Evolutionary conservation across 2,113 vertebrate genomes (phyloP).

Genomic region (Xerus inauris): DNA sequence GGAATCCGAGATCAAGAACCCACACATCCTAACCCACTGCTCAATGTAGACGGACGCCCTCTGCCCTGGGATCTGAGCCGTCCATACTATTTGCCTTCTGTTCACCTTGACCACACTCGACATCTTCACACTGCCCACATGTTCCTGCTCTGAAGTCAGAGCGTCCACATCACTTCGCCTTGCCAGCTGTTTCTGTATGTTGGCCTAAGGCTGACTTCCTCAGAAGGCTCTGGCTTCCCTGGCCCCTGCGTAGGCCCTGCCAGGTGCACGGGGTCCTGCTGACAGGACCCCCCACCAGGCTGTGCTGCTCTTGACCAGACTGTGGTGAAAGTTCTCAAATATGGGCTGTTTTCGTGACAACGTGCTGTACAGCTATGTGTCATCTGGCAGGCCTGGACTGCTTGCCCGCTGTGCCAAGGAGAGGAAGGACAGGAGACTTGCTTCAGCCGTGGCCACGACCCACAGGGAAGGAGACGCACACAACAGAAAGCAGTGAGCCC

Average conservation of each 20-base stretch:
- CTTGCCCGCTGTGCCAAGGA: not conserved
- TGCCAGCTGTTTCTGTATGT: not conserved
- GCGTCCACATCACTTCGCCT: not conserved
- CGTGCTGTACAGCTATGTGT: too few species aligned
- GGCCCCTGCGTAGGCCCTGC: not conserved
- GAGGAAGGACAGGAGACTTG: constrained; percentile 33
- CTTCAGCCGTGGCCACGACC: not conserved
- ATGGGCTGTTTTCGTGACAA: accelerated
- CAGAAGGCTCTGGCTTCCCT: not conserved
- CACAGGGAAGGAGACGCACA: too few species aligned
- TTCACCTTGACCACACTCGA: accelerated
- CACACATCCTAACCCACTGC: accelerated
- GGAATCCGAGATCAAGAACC: not conserved
- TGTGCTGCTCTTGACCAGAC: not conserved
- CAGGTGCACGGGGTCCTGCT: not conserved
- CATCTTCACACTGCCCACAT: accelerated
- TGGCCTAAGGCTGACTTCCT: not conserved
- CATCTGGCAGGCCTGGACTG: not conserved
- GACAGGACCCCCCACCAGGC: not conserved
- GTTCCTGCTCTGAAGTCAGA: not conserved
- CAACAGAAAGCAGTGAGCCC: too few species aligned
- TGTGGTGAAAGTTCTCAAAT: not conserved
- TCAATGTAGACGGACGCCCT: not conserved
- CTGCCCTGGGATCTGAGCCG: not conserved
- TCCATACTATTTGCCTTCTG: not conserved